Percentiles rank a stretch among this genome's conserved stretches.
Evolutionary conservation across 2,888 invertebrate species (phyloP).

Genomic region (Scaptomyza reducta): DNA sequence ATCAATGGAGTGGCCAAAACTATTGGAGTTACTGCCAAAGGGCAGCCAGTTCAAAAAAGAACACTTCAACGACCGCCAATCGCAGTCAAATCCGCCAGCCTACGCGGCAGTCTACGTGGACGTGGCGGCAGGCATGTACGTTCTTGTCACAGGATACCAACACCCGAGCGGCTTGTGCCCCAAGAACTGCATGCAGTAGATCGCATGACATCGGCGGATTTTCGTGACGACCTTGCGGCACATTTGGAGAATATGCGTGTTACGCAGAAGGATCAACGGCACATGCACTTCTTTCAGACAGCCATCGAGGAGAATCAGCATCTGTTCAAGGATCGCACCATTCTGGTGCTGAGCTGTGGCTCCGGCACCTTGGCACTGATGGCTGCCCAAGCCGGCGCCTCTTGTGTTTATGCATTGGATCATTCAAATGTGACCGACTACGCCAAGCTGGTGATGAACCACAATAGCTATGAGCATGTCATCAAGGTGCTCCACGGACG

Average conservation of each 20-base stretch:
- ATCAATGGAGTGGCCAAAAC: not conserved
- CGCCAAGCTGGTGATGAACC: conserved; percentile 67
- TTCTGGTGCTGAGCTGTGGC: conserved; percentile 77
- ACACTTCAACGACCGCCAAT: not conserved
- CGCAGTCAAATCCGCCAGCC: too few relatives aligned
- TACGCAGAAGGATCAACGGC: conserved; percentile 53
- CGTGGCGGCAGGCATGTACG: not conserved
- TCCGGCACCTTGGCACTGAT: conserved; percentile 74
- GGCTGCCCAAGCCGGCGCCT: conserved; percentile 76
- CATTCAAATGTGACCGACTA: conserved; percentile 74
- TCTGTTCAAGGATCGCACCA: conserved; percentile 68
- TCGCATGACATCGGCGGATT: conserved; percentile 77
- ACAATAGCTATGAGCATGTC: conserved; percentile 58
- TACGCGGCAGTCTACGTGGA: not conserved
- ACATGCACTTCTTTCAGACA: conserved; percentile 62
- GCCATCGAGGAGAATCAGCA: conserved; percentile 75
- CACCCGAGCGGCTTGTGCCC: conserved; percentile 41
- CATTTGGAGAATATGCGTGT: conserved; percentile 65
- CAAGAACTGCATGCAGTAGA: conserved; percentile 56
- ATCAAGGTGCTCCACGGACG: conserved; percentile 73
- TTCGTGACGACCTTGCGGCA: conserved; percentile 69
- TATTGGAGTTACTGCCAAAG: not conserved
- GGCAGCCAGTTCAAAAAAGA: not conserved
- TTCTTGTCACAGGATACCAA: conserved; percentile 14
- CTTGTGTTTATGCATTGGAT: conserved; percentile 76